Percentiles rank a stretch among this genome's conserved stretches.
Evolutionary conservation across 23 tunicate genomes (phyloP).

Genomic region (Ascidia mentula): DNA sequence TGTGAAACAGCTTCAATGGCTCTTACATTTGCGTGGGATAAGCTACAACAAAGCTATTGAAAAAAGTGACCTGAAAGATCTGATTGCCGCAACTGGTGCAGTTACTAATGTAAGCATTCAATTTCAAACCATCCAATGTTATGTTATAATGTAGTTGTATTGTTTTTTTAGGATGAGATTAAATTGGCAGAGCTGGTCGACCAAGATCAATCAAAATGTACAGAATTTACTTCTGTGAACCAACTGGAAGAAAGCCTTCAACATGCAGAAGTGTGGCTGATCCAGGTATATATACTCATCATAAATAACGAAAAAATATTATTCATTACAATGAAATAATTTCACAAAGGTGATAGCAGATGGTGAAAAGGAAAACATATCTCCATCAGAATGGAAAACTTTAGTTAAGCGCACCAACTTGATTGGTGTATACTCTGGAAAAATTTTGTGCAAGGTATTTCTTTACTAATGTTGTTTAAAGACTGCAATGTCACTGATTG

Average conservation of each 20-base stretch:
- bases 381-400: constrained; percentile 39
- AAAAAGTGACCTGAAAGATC: constrained; percentile 35
- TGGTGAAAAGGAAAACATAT: neutral
- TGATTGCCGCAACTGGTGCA: constrained; percentile 24
- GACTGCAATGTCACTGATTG: too few relatives aligned
- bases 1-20: constrained; percentile 35
- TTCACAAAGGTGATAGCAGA: constrained; percentile 21
- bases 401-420: constrained; percentile 7
- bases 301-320: too few relatives aligned
- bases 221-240: constrained; percentile 6
- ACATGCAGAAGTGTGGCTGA: constrained; percentile 38
- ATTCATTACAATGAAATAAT: neutral
- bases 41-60: constrained; percentile 32
- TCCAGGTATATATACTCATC: constrained; percentile 28
- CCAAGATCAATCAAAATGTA: neutral
- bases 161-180: constrained; percentile 27
- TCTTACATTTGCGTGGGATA: constrained; percentile 34
- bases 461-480: too few relatives aligned
- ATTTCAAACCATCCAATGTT: too few relatives aligned
- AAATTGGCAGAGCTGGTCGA: constrained; percentile 26
- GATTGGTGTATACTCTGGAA: constrained; percentile 27
- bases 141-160: neutral
- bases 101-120: constrained; percentile 19
- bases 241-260: constrained; percentile 25
- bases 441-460: constrained; percentile 30